phyloP scores from a whole-genome alignment of 2,797 vertebrate species.

The Clarias laeviceps region DNA sequence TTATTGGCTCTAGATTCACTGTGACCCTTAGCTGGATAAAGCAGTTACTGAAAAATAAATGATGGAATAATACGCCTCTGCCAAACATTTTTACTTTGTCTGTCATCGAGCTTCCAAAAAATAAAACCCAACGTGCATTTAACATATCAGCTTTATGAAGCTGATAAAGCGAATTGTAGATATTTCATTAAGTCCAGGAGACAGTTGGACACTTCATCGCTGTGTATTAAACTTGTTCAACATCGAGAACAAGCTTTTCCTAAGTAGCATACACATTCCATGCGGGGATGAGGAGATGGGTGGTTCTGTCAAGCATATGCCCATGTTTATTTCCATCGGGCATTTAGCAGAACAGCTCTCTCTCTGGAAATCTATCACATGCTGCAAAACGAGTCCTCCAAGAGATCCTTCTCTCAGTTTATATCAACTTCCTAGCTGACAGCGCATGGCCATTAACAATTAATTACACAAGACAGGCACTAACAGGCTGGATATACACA shows the following conservation, averaged over 20 bases:
- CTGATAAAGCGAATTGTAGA: background rate
- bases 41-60: background rate
- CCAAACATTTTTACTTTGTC: background rate
- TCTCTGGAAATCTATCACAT: slow-evolving; percentile 59
- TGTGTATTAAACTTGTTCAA: slow-evolving; percentile 51
- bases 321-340: slow-evolving; percentile 57
- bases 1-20: background rate
- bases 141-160: background rate
- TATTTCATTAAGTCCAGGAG: background rate
- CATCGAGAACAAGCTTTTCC: slow-evolving; percentile 38
- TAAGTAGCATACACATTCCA: slow-evolving; percentile 53
- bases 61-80: background rate
- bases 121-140: background rate
- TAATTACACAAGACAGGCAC: slow-evolving; percentile 60
- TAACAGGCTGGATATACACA: slow-evolving; percentile 63
- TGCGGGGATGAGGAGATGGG: slow-evolving; percentile 54
- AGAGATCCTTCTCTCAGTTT: slow-evolving; percentile 61
- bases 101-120: background rate
- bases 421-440: slow-evolving; percentile 61
- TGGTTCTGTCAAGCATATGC: slow-evolving; percentile 57
- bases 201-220: slow-evolving; percentile 19
- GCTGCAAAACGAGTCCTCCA: slow-evolving; percentile 57
- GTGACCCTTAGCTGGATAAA: background rate
- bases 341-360: slow-evolving; percentile 60
- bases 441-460: slow-evolving; percentile 59